A percentile compares a stretch with the other conserved stretches of the same genome.
Evolutionary conservation across 2,888 invertebrate genomes (phyloP).

Genomic region (Sinotaia quadrata): DNA sequence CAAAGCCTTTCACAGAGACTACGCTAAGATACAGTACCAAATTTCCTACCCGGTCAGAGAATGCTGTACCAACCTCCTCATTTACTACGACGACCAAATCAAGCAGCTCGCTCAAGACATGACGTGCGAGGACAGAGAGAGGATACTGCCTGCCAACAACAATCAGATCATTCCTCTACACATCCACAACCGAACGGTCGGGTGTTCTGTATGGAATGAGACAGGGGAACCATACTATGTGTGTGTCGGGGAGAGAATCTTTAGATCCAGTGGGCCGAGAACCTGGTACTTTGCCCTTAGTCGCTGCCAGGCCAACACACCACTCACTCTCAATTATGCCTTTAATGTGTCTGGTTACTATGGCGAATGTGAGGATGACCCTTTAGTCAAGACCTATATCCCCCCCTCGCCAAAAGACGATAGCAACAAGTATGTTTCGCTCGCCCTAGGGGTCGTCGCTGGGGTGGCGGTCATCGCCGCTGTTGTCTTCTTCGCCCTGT

Average conservation of each 20-base stretch:
- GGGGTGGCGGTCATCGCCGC: constrained; percentile 56
- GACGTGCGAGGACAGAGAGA: constrained; percentile 56
- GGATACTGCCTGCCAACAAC: constrained; percentile 53
- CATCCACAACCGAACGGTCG: constrained; percentile 50
- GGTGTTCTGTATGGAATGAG: constrained; percentile 54
- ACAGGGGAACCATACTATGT: constrained; percentile 55
- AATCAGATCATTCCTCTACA: constrained; percentile 63
- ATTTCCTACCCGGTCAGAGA: constrained; percentile 61
- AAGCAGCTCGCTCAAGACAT: constrained; percentile 50
- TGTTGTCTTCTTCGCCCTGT: constrained; percentile 56
- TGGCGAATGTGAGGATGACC: constrained; percentile 64
- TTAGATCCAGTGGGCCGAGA: constrained; percentile 56
- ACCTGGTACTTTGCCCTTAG: constrained; percentile 65
- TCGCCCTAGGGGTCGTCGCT: constrained; percentile 59
- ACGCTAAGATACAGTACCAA: constrained; percentile 60
- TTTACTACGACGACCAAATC: constrained; percentile 65
- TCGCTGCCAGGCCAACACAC: constrained; percentile 47
- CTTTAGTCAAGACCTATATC: constrained; percentile 52
- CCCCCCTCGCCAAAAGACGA: constrained; percentile 40
- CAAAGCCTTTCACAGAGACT: constrained; percentile 59
- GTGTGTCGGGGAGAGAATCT: constrained; percentile 61
- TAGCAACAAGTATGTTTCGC: constrained; percentile 49
- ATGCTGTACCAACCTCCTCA: constrained; percentile 60
- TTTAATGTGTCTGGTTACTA: constrained; percentile 62
- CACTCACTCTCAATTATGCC: constrained; percentile 58